Evolutionary conservation across 1,140 invertebrate genomes (phyloP), one percentile per base, ranked within the genome.

Genomic region (Acromyrmex echinatior): DNA sequence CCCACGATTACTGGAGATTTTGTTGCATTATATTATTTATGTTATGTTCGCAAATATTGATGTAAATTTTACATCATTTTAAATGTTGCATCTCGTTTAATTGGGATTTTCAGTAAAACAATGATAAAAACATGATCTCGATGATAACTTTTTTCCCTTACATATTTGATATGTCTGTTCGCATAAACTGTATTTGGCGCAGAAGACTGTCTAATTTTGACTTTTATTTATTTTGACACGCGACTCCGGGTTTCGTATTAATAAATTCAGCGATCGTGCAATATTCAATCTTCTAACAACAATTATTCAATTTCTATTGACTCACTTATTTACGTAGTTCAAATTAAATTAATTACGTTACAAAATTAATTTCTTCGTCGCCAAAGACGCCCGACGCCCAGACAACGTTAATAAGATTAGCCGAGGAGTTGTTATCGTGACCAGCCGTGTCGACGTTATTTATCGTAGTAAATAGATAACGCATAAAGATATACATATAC

Each of bases 41-140:
- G 51, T 78, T 49, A 49, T 6, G 65, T 21, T 63, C 18, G 9
- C 39, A 65, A 66, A 79, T 51, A 31, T 79, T 65, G 18, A 45
- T 63, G 31, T 14, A 28, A 66, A 28, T n/a, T 53, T 66, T 6
- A 25, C 12, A 21, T 21, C 21, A 21, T 21, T 21, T 21, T 21
- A n/a, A 14, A 39, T 14, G 16, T 31, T 21, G 6, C 12, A 10
- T n/a, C 39, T 49, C 58, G 16, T 49, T 78, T 14, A 78, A 78
- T 39, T 12, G 39, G 10, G 6, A 65, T 66, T 63, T 63, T 49
- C 16, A 25, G 1, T 45, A 31, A 79, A 79, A 10, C n/a, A 7
- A 31, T 21, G 21, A 21, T 21, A 21, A 21, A 21, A 21, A 21
- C 21, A 21, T 21, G 21, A 21, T 49, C 45, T 28, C 39, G 18